phyloP scores from a whole-genome alignment of 2,113 vertebrate genomes.

The Thunnus thynnus region DNA sequence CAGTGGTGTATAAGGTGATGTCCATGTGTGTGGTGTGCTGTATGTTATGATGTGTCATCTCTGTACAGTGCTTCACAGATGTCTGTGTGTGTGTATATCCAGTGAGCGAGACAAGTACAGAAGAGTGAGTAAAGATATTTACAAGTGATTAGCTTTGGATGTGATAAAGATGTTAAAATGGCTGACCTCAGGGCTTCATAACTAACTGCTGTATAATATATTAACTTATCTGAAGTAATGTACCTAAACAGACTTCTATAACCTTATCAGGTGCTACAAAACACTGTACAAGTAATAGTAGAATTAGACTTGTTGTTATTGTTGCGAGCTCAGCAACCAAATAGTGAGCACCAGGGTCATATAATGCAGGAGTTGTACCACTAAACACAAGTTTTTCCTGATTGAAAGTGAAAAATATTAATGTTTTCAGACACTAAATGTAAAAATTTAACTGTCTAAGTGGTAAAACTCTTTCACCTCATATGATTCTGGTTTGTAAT shows the following conservation, averaged over 20 bases:
- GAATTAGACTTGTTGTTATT: slow-evolving; percentile 39
- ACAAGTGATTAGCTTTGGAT: slow-evolving; percentile 32
- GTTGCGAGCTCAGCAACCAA: slow-evolving; percentile 32
- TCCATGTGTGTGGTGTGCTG: slow-evolving; percentile 36
- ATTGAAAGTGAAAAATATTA: slow-evolving; percentile 34
- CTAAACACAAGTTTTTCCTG: neutral
- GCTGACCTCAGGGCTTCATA: slow-evolving; percentile 80
- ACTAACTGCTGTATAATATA: slow-evolving; percentile 61
- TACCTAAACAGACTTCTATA: slow-evolving; percentile 42
- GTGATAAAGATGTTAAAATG: slow-evolving; percentile 48
- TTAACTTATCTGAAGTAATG: slow-evolving; percentile 43
- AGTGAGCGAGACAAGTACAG: slow-evolving; percentile 4
- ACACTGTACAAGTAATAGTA: slow-evolving; percentile 50
- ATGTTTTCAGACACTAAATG: slow-evolving; percentile 16
- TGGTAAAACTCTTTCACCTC: slow-evolving; percentile 18
- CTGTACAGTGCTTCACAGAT: slow-evolving; percentile 35
- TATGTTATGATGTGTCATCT: slow-evolving; percentile 35
- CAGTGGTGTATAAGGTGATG: slow-evolving; percentile 21
- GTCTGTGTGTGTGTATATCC: slow-evolving; percentile 19
- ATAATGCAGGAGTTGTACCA: slow-evolving; percentile 9
- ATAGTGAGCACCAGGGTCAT: slow-evolving; percentile 18
- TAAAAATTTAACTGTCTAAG: neutral
- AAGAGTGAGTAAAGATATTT: slow-evolving; percentile 22
- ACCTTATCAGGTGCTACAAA: slow-evolving; percentile 62
- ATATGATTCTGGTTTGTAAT: slow-evolving; percentile 21